Base-by-base conservation (phyloP, 2,888 invertebrate genomes). In the Dastarcus helophoroides region DNA sequence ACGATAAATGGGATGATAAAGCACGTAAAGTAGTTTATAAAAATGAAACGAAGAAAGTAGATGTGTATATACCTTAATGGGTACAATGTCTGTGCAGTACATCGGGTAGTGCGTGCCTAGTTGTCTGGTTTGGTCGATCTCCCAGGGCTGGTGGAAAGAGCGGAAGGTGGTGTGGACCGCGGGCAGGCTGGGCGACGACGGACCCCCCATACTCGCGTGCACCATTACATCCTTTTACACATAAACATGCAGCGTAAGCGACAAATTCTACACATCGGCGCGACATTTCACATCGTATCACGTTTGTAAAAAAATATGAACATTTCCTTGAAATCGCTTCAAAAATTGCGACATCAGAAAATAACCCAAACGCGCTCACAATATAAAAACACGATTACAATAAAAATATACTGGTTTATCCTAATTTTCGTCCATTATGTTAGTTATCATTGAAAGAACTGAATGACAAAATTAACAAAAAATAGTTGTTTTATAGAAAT, bases 81-180 rank as follows among this genome's bases (percentile, higher is more conserved):
- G 67, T 45, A 68, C 67, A 53, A 68, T 64, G 52, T 68, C 67
- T 50, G 67, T 65, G 56, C 60, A 60, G 56, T 55, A 62, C 47
- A 58, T 47, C 30, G 51, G 51, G 48, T 54, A 49, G 53, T 58
- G 56, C 43, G 54, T 47, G 49, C 53, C 53, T 48, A 63, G 56
- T 48, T 64, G 64, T 59, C 73, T 65, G 51, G 71, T 67, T 57
- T 72, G 72, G 53, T 68, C 67, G 60, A 74, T 63, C 64, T 76
- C 75, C 76, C 76, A 76, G 45, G 72, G 73, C 64, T 76, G 76
- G 65, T 75, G 76, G 68, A 76, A 68, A 47, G 67, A 64, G 48
- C 63, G 65, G 57, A 65, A 64, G 47, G 66, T 62, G 50, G 64
- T 62, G 60, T 67, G 67, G 48, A 66, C 64, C 42, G 54, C 50